Base-by-base conservation (phyloP, 1,140 invertebrate species). In the Drosophila lini region DNA sequence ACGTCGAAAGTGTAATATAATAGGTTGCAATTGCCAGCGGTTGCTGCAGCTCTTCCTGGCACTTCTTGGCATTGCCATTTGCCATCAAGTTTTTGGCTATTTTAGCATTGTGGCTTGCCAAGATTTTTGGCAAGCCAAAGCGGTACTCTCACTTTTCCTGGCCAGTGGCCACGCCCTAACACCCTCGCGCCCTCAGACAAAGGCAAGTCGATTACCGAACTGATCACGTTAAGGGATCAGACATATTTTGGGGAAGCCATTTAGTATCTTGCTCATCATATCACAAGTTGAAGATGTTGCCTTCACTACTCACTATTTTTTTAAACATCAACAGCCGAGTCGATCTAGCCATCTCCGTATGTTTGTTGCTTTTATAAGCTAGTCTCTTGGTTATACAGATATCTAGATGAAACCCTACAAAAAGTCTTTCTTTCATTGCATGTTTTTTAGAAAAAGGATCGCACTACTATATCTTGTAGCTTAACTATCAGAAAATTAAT, bases 1-100 rank as follows among this genome's bases (percentile, higher is more conserved):
- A 85, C 74, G 82, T 78, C 60, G 71, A 76, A 80, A 82, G 80
- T 81, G 83, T 75, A 86, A 86, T 85, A 80, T 79, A 85, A 88
- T 88, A 85, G 78, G 58, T 88, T 69, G 81, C 77, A 45, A 79
- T 69, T 63, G 71, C 57, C 34, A 55, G 59, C 25, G 47, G 63
- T 58, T 81, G 53, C 47, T 40, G 71, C 31, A 25, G 22, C 44
- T 65, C 53, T 60, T 53, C 58, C 75, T 62, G 53, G 71, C 76
- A 78, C 74, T 78, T 47, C 50, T 36, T 59, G 69, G 36, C 44
- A 68, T 82, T 69, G 45, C 64, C 36, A 68, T 65, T 68, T 67
- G 61, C 34, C 15, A 28, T 16, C 62, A 52, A 22, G 38, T 53
- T 52, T 52, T 42, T 68, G 45, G 65, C 42, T 36, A 44, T 68